Evolutionary conservation across 2,797 vertebrate genomes (phyloP).

Genomic region (Sebastes itinus): DNA sequence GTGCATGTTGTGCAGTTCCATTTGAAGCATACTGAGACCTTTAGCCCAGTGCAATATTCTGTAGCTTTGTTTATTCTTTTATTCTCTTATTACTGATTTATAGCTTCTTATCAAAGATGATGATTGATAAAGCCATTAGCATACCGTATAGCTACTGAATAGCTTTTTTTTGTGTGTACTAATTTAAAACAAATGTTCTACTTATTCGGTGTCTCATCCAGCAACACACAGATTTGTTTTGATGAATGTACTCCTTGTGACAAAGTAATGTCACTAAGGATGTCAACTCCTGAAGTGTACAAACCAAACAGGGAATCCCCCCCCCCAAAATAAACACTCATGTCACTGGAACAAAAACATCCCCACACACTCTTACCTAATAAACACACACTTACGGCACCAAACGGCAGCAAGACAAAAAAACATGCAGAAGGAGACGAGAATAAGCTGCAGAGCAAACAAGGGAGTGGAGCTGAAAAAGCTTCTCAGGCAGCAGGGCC

Average conservation of each 20-base stretch:
- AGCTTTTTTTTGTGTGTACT: not conserved
- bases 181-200: not conserved
- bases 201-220: not conserved
- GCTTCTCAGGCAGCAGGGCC: conserved; percentile 24
- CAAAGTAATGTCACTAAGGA: conserved; percentile 39
- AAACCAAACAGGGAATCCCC: conserved; percentile 62
- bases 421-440: conserved; percentile 55
- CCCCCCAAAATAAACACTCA: conserved; percentile 51
- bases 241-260: not conserved
- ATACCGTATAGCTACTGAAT: not conserved
- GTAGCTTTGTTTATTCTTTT: not conserved
- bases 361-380: conserved; percentile 49
- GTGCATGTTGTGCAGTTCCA: not conserved
- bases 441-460: conserved; percentile 76
- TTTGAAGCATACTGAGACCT: not conserved
- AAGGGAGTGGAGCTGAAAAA: conserved; percentile 73
- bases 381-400: conserved; percentile 51
- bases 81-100: not conserved
- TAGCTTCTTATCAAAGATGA: not conserved
- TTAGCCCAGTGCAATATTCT: not conserved
- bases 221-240: not conserved
- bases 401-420: conserved; percentile 47
- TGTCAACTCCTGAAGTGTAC: conserved; percentile 42
- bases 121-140: not conserved
- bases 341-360: conserved; percentile 69